Evolutionary conservation across 1,140 invertebrate species (phyloP), one percentile per base, ranked within the genome.

Genomic region (Drosophila fuyamai): DNA sequence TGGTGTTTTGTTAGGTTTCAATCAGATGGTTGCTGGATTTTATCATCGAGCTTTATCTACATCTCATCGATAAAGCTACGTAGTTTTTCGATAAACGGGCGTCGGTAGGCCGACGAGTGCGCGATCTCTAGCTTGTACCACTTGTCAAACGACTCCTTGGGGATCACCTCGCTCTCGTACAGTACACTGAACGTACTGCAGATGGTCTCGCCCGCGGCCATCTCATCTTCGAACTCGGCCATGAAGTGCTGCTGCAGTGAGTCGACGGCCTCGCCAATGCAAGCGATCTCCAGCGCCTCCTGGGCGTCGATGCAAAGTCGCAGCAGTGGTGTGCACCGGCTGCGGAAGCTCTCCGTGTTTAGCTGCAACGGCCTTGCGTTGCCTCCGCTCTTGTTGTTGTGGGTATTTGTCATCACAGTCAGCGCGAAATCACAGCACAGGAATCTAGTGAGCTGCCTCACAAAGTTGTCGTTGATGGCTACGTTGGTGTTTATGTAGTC

Each of bases 401-500:
- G 60, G 36, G 36, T 80, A 61, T 32, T 82, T 43, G 51, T 65
- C 61, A 74, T 86, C 68, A 83, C 76, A 84, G 76, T 91, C 16
- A 89, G 55, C 13, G 90, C 83, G 55, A 81, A 91, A 76, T 92
- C 91, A 79, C 91, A 92, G 82, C 91, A 92, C 18, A 92, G 75
- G 38, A 80, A 91, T 78, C 79, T 84, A 9, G 91, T 92, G 36
- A 92, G 80, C 41, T 79, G 76, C 23, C 82, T 62, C 41, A 92
- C 74, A 67, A 92, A 92, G 40, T 76, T 68, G 13, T 47, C 66
- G 41, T 78, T 90, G 53, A 92, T 80, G 60, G 72, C 57, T 48
- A 92, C 91, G 72, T 92, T 92, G 23, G 90, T 92, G 57, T 83
- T 92, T 8, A 92, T 92, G 46, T 92, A 92, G 38, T 92, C 91